Evolutionary conservation across 2,888 invertebrate genomes (phyloP).

Genomic region (Metellina segmentata): DNA sequence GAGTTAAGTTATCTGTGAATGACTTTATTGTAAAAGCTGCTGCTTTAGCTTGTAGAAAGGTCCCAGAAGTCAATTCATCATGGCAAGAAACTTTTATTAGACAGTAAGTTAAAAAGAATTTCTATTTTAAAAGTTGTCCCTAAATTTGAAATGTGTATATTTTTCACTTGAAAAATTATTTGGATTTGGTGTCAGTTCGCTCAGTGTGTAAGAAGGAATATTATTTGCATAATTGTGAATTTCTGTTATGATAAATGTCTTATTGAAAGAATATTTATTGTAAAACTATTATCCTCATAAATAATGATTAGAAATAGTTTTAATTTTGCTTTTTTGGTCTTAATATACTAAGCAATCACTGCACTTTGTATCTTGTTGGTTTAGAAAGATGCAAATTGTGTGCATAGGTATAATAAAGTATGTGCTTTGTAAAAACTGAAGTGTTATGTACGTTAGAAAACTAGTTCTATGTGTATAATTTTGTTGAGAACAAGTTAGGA

Average conservation of each 20-base stretch:
- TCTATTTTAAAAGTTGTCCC: slow-evolving; percentile 78
- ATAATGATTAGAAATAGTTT: too few species aligned
- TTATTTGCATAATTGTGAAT: neutral
- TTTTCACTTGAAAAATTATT: neutral
- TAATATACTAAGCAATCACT: too few species aligned
- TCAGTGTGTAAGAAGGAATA: neutral
- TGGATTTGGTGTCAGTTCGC: neutral
- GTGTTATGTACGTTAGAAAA: too few species aligned
- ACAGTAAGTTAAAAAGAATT: slow-evolving; percentile 86
- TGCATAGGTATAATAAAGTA: neutral
- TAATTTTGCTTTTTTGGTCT: too few species aligned
- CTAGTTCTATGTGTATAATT: too few species aligned
- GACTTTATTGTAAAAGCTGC: slow-evolving; percentile 97
- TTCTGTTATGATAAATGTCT: neutral
- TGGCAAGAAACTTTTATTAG: slow-evolving; percentile 97
- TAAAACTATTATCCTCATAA: too few species aligned
- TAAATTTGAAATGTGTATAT: slow-evolving; percentile 85
- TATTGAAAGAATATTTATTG: neutral
- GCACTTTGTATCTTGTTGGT: too few species aligned
- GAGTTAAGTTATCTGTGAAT: slow-evolving; percentile 94
- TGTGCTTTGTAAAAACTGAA: too few species aligned
- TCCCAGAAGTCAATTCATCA: slow-evolving; percentile 95
- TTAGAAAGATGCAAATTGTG: neutral
- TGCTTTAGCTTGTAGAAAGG: slow-evolving; percentile 92
- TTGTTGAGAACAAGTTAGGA: too few species aligned